Evolutionary conservation across 2,888 invertebrate genomes (phyloP).

Genomic region (Drosophila seclusa): DNA sequence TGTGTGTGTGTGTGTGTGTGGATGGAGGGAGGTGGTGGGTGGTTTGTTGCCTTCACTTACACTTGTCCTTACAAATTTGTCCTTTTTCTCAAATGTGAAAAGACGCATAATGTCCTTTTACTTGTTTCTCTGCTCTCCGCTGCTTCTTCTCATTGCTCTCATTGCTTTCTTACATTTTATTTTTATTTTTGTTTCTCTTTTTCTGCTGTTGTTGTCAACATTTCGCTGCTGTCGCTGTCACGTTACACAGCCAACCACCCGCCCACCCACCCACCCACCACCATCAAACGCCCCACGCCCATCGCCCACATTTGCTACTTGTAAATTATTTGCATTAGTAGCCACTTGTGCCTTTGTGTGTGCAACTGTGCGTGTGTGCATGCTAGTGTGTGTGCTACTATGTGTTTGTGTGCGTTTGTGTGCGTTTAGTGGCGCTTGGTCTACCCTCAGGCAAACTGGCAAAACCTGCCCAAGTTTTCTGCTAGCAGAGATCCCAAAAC

Average conservation of each 20-base stretch:
- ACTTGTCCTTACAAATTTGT: constrained; percentile 82
- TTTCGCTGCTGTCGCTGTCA: constrained; percentile 68
- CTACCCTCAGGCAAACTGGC: constrained; percentile 53
- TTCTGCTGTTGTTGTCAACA: constrained; percentile 68
- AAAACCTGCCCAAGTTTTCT: constrained; percentile 39
- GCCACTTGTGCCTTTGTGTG: constrained; percentile 76
- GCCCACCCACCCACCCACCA: constrained; percentile 55
- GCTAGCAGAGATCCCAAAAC: constrained; percentile 14
- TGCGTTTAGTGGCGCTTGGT: constrained; percentile 64
- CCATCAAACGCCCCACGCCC: constrained; percentile 70
- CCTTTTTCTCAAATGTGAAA: constrained; percentile 81
- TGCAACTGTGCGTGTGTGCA: constrained; percentile 17
- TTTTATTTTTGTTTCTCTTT: constrained; percentile 51
- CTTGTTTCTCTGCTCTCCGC: constrained; percentile 38
- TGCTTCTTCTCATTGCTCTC: constrained; percentile 26
- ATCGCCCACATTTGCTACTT: constrained; percentile 77
- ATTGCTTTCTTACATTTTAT: constrained; percentile 49
- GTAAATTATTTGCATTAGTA: constrained; percentile 84
- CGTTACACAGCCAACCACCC: constrained; percentile 61
- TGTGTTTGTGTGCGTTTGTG: constrained; percentile 32
- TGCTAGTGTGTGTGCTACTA: constrained; percentile 16
- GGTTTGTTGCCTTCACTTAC: constrained; percentile 73
- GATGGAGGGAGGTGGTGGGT: neutral
- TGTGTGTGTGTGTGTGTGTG: constrained; percentile 21
- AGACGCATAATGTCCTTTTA: constrained; percentile 81